These are phyloP conservation scores for Mus pahari DNA, from an alignment of 2,113 vertebrate genomes.

Conservation along the genomic window DNA sequence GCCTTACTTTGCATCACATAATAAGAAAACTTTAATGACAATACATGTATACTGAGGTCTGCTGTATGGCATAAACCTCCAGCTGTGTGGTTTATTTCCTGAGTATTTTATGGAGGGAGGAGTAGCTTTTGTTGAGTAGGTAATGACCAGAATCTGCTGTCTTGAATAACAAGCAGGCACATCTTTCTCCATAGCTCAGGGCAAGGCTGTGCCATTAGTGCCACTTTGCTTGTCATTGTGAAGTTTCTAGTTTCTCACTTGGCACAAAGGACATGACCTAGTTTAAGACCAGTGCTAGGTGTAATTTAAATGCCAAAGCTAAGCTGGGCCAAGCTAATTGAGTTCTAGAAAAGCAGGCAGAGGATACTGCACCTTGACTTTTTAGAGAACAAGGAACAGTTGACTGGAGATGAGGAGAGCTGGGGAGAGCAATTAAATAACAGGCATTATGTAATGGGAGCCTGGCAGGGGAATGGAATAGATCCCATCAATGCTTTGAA, in stretches of 20 bases:
- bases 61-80: not conserved
- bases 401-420: not conserved
- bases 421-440: not conserved
- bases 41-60: not conserved
- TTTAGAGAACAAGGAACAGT: not conserved
- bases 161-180: not conserved
- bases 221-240: not conserved
- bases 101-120: not conserved
- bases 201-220: not conserved
- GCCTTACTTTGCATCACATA: not conserved
- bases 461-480: not conserved
- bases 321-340: not conserved
- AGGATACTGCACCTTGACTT: not conserved
- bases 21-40: not conserved
- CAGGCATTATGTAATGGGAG: not conserved
- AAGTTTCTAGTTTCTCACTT: conserved; percentile 10
- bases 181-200: not conserved
- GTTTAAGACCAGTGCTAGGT: conserved; percentile 34
- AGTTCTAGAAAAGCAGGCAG: not conserved
- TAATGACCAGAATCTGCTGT: not conserved
- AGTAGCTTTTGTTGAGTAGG: not conserved
- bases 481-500: not conserved
- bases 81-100: not conserved
- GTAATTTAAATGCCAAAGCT: conserved; percentile 22
- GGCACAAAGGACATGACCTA: conserved; percentile 25